A percentile compares a stretch with the other conserved stretches of the same genome.
These are phyloP conservation scores for Rhinopomastus cyanomelas DNA, from an alignment of 2,113 vertebrate species.

Conservation along the genomic window DNA sequence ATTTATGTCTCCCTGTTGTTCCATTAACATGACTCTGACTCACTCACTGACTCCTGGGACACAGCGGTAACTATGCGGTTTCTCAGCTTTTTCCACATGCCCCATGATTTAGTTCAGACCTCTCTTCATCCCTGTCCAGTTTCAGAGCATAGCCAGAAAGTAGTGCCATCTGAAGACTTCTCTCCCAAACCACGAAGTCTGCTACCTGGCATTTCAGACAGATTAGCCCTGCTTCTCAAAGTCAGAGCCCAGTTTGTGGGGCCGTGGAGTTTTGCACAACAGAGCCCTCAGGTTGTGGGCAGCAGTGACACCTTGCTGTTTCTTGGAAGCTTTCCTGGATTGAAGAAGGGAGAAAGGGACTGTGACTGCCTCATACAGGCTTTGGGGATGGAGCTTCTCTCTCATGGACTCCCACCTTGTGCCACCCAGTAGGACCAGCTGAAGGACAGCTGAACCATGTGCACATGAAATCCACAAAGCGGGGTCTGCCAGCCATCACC, in stretches of 20 bases:
- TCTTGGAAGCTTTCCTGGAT: neutral
- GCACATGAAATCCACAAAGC: neutral
- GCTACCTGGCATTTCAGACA: neutral
- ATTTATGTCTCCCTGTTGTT: slow-evolving; percentile 25
- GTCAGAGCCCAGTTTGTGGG: neutral
- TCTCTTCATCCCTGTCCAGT: neutral
- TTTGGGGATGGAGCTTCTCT: neutral
- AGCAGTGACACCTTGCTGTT: neutral
- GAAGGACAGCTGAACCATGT: neutral
- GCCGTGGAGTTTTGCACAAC: neutral
- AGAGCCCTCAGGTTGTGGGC: neutral
- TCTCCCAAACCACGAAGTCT: neutral
- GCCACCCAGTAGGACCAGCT: neutral
- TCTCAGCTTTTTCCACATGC: slow-evolving; percentile 26
- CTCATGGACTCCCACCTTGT: neutral
- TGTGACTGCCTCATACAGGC: rapidly evolving
- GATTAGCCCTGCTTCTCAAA: neutral
- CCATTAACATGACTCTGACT: slow-evolving; percentile 28
- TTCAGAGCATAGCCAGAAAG: neutral
- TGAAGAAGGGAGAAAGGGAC: neutral
- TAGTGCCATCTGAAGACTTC: neutral
- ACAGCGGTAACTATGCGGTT: neutral
- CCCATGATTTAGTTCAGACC: neutral
- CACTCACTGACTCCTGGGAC: neutral
- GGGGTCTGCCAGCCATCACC: neutral